Evolutionary conservation across 2,113 vertebrate species (phyloP), one percentile per base, ranked within the genome.

Genomic region (Blennius ocellaris): DNA sequence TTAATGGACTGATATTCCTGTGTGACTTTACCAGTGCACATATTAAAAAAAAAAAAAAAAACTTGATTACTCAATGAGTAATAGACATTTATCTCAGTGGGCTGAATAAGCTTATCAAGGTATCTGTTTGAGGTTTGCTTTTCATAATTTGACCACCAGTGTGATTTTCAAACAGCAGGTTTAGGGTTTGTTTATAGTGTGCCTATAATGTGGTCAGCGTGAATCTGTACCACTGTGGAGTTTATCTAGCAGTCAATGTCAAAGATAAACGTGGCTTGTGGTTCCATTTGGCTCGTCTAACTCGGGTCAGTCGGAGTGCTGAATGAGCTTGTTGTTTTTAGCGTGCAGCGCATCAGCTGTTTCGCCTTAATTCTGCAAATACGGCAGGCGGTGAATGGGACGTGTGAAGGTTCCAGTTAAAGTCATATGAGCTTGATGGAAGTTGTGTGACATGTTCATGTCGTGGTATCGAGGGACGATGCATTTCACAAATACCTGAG

Each of bases 371-470:
- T 59, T 54, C 11, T 45, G 48, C 40, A 39, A 65, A 64, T 47
- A 43, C 54, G 50, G 63, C 70, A 68, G 12, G 51, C n/a, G 16
- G 59, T 57, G 41, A 69, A 44, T 45, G 37, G 15, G 16, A 73
- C 58, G 38, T 17, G 51, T 67, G 51, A 65, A 49, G 6, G 6
- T 6, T 38, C 3, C 37, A 54, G 38, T 81, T 77, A 79, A 15
- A 57, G 60, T 85, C 76, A 68, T 63, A 47, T 54, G 81, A 73
- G 66, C 56, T 58, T 63, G 39, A 64, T n/a, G 57, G 55, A 55
- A 17, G 37, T 59, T 70, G 69, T 68, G 65, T 70, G 67, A 88
- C 87, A 79, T 63, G 57, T 43, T 44, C 39, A 38, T 21, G 65
- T 80, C 63, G 83, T 72, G 52, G 62, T 68, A 4, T 30, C 21